phyloP scores from a whole-genome alignment of 2,888 invertebrate genomes.

The Yponomeuta sedellus region DNA sequence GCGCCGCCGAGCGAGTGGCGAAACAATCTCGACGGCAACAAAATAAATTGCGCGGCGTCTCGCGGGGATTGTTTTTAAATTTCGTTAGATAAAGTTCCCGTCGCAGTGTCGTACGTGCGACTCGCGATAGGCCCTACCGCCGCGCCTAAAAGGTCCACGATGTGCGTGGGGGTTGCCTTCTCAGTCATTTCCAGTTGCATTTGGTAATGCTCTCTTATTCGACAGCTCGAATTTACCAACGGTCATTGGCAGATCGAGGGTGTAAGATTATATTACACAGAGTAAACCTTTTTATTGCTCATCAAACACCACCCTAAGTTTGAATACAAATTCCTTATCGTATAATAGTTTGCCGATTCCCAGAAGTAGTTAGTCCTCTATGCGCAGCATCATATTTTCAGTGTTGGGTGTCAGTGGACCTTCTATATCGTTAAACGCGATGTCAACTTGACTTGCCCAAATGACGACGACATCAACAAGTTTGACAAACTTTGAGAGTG shows the following conservation, averaged over 20 bases:
- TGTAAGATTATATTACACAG: too few relatives aligned
- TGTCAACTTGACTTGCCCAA: neutral
- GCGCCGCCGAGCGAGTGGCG: slow-evolving; percentile 25
- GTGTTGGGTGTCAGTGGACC: too few relatives aligned
- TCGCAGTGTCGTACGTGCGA: slow-evolving; percentile 22
- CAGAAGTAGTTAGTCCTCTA: too few relatives aligned
- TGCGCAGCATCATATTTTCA: too few relatives aligned
- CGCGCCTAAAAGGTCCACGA: neutral
- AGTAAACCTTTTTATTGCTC: too few relatives aligned
- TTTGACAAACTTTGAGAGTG: neutral
- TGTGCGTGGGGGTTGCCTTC: neutral
- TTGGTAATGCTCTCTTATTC: too few relatives aligned
- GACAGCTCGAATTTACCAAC: too few relatives aligned
- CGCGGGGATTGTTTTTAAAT: slow-evolving; percentile 66
- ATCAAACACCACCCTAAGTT: too few relatives aligned
- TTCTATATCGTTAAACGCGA: too few relatives aligned
- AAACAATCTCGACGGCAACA: slow-evolving; percentile 53
- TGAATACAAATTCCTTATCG: too few relatives aligned
- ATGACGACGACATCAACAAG: neutral
- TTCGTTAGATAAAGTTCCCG: slow-evolving; percentile 48
- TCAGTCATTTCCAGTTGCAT: neutral
- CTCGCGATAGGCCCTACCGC: neutral
- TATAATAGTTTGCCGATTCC: too few relatives aligned
- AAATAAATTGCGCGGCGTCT: slow-evolving; percentile 46
- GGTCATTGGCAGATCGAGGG: too few relatives aligned